A percentile compares a stretch with the other conserved stretches of the same genome.
Evolutionary conservation across 2,113 vertebrate genomes (phyloP).

Genomic region (Clinocottus analis): DNA sequence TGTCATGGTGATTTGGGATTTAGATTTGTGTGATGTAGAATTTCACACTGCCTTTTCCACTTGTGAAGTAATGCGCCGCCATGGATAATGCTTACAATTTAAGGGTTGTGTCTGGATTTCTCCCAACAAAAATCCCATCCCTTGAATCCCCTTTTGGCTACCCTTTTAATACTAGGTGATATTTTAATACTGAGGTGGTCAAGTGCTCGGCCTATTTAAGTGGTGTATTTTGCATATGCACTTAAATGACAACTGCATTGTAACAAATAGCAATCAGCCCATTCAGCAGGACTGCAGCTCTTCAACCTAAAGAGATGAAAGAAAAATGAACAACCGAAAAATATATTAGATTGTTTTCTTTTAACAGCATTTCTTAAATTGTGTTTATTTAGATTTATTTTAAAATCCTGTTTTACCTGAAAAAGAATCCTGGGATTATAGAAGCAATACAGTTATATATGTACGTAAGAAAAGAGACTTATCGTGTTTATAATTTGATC

Average conservation of each 20-base stretch:
- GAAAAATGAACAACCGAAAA: neutral
- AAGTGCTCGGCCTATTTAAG: constrained; percentile 29
- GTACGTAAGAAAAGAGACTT: constrained; percentile 15
- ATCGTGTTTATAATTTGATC: constrained; percentile 27
- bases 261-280: neutral
- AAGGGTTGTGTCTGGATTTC: constrained; percentile 52
- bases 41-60: constrained; percentile 78
- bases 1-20: constrained; percentile 80
- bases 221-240: constrained; percentile 27
- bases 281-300: neutral
- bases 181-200: constrained; percentile 35
- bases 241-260: constrained; percentile 18
- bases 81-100: constrained; percentile 72
- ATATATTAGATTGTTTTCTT: too few species aligned
- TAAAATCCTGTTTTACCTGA: neutral
- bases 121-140: constrained; percentile 37
- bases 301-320: neutral
- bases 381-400: neutral
- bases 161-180: constrained; percentile 11
- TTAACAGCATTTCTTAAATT: neutral
- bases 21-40: constrained; percentile 71
- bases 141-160: constrained; percentile 1
- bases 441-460: neutral
- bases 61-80: constrained; percentile 45
- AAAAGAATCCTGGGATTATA: constrained; percentile 12